Percentiles rank a stretch among this genome's conserved stretches.
Evolutionary conservation across 2,113 vertebrate genomes (phyloP).

Genomic region (Bettongia penicillata): DNA sequence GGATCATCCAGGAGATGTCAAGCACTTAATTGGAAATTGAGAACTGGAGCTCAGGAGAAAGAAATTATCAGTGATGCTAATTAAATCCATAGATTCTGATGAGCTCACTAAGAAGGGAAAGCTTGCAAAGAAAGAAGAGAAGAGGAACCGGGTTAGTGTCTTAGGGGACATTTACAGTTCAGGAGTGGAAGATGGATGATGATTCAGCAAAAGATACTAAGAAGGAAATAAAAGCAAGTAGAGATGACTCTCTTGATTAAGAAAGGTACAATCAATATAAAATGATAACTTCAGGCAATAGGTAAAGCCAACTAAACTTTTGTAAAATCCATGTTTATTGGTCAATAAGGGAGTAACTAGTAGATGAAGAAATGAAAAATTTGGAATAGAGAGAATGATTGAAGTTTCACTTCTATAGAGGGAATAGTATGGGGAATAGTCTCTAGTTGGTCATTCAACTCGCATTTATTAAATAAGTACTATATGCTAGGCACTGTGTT

Average conservation of each 20-base stretch:
- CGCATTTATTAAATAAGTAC: background rate
- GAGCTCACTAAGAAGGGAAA: background rate
- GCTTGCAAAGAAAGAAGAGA: background rate
- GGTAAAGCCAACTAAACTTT: background rate
- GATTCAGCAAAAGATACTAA: background rate
- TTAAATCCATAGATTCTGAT: background rate
- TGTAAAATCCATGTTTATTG: background rate
- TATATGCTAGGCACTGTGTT: background rate
- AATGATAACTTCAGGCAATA: background rate
- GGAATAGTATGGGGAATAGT: background rate
- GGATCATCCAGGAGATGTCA: background rate
- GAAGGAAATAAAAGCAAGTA: background rate
- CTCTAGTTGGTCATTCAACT: background rate
- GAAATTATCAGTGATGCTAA: background rate
- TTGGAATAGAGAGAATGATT: background rate
- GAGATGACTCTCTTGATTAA: background rate
- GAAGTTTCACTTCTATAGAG: background rate
- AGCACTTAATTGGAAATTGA: background rate
- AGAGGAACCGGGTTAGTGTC: background rate
- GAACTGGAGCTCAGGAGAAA: background rate
- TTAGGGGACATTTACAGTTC: background rate
- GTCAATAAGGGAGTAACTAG: background rate
- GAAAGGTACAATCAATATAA: background rate
- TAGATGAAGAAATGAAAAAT: background rate
- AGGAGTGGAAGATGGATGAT: background rate